phyloP scores from a whole-genome alignment of 1,140 invertebrate species.

The Hyposmocoma kahamanoa region DNA sequence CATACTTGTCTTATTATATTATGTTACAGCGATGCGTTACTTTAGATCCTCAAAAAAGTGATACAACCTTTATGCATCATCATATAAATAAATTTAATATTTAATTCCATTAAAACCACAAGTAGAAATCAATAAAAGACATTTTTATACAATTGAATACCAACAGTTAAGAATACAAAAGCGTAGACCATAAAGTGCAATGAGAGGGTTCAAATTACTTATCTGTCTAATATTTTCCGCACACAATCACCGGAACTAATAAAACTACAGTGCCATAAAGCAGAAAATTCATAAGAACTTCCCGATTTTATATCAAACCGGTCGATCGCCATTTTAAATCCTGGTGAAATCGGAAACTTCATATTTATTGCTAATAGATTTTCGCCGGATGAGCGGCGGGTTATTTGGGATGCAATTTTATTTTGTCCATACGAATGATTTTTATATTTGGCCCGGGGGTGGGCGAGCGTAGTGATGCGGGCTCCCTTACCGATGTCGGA shows the following conservation, averaged over 20 bases:
- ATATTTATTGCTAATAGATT: constrained; percentile 74
- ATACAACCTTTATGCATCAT: too few species aligned
- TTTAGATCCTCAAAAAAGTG: too few species aligned
- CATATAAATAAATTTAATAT: too few species aligned
- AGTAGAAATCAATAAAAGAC: too few species aligned
- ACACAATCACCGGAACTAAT: constrained; percentile 21
- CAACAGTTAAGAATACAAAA: too few species aligned
- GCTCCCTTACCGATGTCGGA: constrained; percentile 45
- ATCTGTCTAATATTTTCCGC: too few species aligned
- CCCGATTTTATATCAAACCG: constrained; percentile 43
- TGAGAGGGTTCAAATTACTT: too few species aligned
- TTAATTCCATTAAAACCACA: too few species aligned
- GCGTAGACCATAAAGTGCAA: too few species aligned
- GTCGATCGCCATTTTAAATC: constrained; percentile 59
- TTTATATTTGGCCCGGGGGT: constrained; percentile 61
- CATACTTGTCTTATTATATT: too few species aligned
- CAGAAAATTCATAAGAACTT: constrained; percentile 54
- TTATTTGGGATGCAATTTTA: constrained; percentile 72
- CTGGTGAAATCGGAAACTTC: constrained; percentile 70
- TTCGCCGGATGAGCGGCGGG: constrained; percentile 65
- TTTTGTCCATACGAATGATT: constrained; percentile 72
- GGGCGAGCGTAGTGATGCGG: constrained; percentile 9
- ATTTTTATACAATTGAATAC: too few species aligned
- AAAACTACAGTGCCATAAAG: constrained; percentile 53
- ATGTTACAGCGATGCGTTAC: too few species aligned